Conservation (phyloP, 2,797 vertebrate genomes). For the Falco peregrinus region DNA sequence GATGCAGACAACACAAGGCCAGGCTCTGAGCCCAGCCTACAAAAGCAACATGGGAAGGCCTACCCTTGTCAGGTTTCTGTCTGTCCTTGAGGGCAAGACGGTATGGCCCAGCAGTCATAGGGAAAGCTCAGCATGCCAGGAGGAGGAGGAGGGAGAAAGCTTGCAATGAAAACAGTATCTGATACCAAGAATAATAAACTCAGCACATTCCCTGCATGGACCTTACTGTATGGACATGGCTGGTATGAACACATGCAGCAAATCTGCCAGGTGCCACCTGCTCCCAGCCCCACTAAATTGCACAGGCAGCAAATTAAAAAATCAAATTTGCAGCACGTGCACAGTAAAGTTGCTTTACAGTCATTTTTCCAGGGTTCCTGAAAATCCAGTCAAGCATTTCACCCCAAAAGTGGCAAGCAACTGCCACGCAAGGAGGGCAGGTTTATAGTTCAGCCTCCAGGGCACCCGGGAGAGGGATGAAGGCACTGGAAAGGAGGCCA, state of each 20-base stretch:
- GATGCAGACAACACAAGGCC: not conserved
- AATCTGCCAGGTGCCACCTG: conserved; percentile 23
- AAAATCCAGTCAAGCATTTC: not conserved
- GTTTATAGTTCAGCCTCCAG: not conserved
- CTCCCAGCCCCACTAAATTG: not conserved
- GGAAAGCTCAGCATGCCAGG: not conserved
- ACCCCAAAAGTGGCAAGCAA: not conserved
- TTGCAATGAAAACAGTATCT: not conserved
- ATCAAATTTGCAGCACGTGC: not conserved
- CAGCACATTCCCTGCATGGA: not conserved
- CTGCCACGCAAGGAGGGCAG: accelerated
- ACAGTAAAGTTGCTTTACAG: not conserved
- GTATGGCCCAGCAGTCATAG: accelerated
- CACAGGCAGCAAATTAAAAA: conserved; percentile 24
- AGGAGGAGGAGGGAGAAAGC: not conserved
- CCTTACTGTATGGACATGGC: not conserved
- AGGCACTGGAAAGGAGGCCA: not conserved
- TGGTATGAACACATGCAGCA: not conserved
- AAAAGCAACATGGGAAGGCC: not conserved
- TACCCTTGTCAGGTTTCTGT: not conserved
- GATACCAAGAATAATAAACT: not conserved
- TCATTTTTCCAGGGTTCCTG: not conserved
- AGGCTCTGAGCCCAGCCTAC: not conserved
- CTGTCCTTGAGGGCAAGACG: not conserved
- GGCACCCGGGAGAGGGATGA: not conserved